Evolutionary conservation across 2,113 vertebrate species (phyloP), one percentile per base, ranked within the genome.

Genomic region (Murina feae): DNA sequence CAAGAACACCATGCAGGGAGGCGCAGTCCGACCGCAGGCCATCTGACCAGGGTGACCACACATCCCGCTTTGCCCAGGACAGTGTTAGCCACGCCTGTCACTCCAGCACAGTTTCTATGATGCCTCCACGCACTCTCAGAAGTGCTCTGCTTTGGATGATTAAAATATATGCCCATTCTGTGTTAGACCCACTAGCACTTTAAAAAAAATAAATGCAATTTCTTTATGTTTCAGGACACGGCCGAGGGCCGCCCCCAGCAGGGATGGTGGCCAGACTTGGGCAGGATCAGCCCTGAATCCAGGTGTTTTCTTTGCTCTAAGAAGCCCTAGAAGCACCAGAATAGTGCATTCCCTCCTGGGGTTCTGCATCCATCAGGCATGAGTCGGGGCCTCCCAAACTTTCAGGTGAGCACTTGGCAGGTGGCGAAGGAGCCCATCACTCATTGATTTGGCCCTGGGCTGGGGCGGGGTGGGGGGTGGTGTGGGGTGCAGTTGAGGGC

Each of bases 201-300:
- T 6, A n/a, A 47, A 63, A 53, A 69, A 71, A 23, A 28, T 11
- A 74, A 32, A 37, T 30, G 42, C 9, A 18, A 63, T 51, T n/a
- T 92, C 51, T 84, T 25, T 25, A 51, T 71, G 92, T 66, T 82
- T 39, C 23, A 47, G 28, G 20, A 39, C 28, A 17, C 16, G 53
- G 4, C 23, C 37, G 25, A 66, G 16, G 28, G n/a, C 39, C 14
- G 10, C 21, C 12, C 35, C 5, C 37, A 25, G 35, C 39, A 86
- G 10, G 30, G 14, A 42, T 9, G 9, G 0, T 4, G 4, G 39
- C 47, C 68, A 66, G 78, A 1, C 12, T 55, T 13, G 0, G n/a
- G 20, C 83, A 51, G 35, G 83, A 11, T 35, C 49, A 25, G 11
- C 44, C 14, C 49, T 16, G 23, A 63, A 65, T 66, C 32, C 1